These are phyloP conservation scores for Eremophila alpestris DNA, from an alignment of 2,797 vertebrate genomes.

Conservation along the genomic window DNA sequence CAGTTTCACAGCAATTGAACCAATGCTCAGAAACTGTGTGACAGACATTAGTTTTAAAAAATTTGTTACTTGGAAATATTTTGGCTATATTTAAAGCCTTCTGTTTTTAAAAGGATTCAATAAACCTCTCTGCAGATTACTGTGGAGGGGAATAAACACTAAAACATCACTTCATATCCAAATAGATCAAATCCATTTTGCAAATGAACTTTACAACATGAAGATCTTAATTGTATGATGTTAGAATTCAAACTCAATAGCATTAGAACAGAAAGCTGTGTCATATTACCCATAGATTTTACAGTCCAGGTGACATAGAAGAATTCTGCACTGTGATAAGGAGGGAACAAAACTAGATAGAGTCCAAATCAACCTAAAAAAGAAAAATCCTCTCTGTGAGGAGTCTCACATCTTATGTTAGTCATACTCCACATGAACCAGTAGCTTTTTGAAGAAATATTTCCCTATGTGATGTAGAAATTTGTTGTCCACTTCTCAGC, in stretches of 20 bases:
- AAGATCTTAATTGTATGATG: neutral
- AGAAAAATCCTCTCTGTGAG: neutral
- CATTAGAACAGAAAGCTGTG: neutral
- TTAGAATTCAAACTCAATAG: neutral
- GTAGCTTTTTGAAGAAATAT: neutral
- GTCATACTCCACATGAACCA: neutral
- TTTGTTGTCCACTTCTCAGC: neutral
- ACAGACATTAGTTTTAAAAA: neutral
- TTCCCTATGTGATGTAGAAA: neutral
- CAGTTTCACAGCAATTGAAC: neutral
- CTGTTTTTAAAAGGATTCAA: neutral
- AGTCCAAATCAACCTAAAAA: neutral
- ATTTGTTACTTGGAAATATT: neutral
- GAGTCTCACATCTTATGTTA: neutral
- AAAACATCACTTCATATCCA: neutral
- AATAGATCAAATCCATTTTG: neutral
- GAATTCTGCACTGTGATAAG: neutral
- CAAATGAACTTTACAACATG: neutral
- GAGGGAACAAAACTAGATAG: neutral
- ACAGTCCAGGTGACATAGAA: neutral
- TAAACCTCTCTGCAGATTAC: neutral
- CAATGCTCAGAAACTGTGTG: neutral
- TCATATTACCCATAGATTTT: neutral
- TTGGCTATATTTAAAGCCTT: neutral
- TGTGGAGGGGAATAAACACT: neutral